Evolutionary conservation across 2,888 invertebrate genomes (phyloP), one percentile per base, ranked within the genome.

Genomic region (Drosophila acutilabella): DNA sequence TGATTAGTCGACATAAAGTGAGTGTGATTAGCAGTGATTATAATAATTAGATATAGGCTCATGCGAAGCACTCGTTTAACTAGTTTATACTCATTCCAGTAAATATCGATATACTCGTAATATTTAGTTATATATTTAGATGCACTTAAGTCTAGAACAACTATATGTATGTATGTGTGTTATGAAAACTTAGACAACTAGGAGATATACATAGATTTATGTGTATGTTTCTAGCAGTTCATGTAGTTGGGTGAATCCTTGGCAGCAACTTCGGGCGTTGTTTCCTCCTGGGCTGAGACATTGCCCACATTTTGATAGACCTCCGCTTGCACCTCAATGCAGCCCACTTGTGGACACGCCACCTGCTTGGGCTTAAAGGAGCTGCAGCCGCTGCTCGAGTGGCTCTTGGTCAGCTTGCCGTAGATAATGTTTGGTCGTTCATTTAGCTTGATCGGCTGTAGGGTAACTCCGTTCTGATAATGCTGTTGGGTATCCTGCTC

Each of bases 361-460:
- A 86, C 82, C 57, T 89, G 89, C 45, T 91, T 91, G 16, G 91
- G 91, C 54, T 91, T 92, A 45, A 92, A 92, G 4, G 91, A 91
- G 69, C 90, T 91, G 83, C 91, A 92, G 36, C 87, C 85, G 8
- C 77, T 81, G 62, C 83, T 80, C 45, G 83, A 73, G 45, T 82
- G 78, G n/a, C 86, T 82, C 65, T 92, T 92, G 64, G 83, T 91
- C 50, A 92, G 71, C 53, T 92, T 92, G 33, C 91, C 91, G 50
- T 92, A 92, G 64, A 92, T 91, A 23, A 91, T 91, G 65, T 92
- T 91, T 20, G 91, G 81, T 13, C 91, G 86, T 51, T 92, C 92
- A 67, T 91, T 91, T 61, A 92, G 82, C 85, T 92, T 92, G 42
- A 92, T 92, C 51, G 92, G 91, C 74, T 92, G 91, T 52, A 92